phyloP scores from a whole-genome alignment of 53 echinoderm and acorn worm species.

The Pentamera pediparva region DNA sequence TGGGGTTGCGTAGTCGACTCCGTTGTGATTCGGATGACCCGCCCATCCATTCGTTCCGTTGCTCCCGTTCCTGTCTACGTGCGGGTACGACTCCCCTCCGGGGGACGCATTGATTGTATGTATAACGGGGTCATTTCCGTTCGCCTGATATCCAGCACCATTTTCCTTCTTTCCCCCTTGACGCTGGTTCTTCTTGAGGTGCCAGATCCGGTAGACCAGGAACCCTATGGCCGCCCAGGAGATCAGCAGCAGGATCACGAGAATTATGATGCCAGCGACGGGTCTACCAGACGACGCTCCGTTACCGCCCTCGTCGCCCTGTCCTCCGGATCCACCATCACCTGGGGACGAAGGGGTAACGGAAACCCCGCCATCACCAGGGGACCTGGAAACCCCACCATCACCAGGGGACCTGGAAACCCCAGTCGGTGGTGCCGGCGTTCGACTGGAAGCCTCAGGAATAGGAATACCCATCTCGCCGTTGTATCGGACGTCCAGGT shows the following conservation, averaged over 20 bases:
- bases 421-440: not conserved
- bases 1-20: no score
- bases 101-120: not conserved
- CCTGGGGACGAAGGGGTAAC: no score
- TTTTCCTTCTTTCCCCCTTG: not conserved
- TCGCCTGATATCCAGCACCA: not conserved
- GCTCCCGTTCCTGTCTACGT: not conserved
- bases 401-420: not conserved
- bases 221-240: constrained; percentile 1
- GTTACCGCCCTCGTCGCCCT: no score
- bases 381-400: no score
- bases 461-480: not conserved
- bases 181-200: not conserved
- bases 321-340: no score
- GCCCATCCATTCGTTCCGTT: no score
- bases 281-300: not conserved
- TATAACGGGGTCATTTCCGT: no score
- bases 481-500: constrained; percentile 2
- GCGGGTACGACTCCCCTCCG: not conserved
- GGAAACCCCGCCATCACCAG: no score
- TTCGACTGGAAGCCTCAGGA: not conserved
- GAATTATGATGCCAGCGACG: not conserved
- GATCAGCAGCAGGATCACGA: not conserved
- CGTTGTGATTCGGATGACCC: no score
- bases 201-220: not conserved